Evolutionary conservation across 2,888 invertebrate genomes (phyloP).

Genomic region (Macrophya alboannulata): DNA sequence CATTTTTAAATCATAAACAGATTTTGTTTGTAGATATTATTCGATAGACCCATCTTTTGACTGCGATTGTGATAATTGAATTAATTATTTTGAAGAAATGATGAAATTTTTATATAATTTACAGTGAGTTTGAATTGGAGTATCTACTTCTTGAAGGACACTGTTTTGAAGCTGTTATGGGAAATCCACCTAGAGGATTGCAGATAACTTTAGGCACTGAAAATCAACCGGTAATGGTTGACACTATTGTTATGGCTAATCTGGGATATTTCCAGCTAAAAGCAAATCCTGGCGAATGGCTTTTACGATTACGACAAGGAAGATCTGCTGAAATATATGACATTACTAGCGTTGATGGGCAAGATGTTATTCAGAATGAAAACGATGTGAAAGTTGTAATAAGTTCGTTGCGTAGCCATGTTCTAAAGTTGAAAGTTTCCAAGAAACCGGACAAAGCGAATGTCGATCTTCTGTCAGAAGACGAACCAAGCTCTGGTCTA

Average conservation of each 20-base stretch:
- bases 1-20: background rate
- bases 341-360: slow-evolving; percentile 84
- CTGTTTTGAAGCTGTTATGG: slow-evolving; percentile 95
- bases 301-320: slow-evolving; percentile 93
- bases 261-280: slow-evolving; percentile 99
- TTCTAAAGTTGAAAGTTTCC: slow-evolving; percentile 94
- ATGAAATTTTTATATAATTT: slow-evolving; percentile 61
- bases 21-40: background rate
- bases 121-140: slow-evolving; percentile 97
- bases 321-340: slow-evolving; percentile 97
- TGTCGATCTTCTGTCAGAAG: slow-evolving; percentile 93
- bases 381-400: slow-evolving; percentile 87
- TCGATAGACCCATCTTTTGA: background rate
- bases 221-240: slow-evolving; percentile 89
- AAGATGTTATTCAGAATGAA: slow-evolving; percentile 80
- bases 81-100: background rate
- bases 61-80: background rate
- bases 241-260: slow-evolving; percentile 99
- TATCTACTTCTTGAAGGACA: slow-evolving; percentile 97
- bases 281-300: slow-evolving; percentile 98
- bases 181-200: slow-evolving; percentile 98
- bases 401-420: slow-evolving; percentile 93
- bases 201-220: slow-evolving; percentile 96
- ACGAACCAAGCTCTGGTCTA: slow-evolving; percentile 88
- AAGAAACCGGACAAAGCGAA: slow-evolving; percentile 95